Evolutionary conservation across 2,113 vertebrate species (phyloP).

Genomic region (Caloenas nicobarica): DNA sequence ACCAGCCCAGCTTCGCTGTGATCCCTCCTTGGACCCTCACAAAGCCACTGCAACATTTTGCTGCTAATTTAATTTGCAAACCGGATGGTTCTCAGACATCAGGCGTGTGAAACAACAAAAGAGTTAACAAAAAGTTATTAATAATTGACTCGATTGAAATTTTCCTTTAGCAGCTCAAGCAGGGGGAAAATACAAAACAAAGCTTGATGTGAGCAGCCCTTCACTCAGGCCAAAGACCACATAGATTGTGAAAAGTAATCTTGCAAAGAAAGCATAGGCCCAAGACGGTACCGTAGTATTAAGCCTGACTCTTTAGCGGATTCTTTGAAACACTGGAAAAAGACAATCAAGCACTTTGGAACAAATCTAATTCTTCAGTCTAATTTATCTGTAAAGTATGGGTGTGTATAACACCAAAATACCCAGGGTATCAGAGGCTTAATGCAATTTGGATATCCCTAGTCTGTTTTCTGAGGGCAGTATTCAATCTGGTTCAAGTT

Average conservation of each 20-base stretch:
- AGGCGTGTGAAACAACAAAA: background rate
- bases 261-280: background rate
- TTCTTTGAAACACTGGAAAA: background rate
- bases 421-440: background rate
- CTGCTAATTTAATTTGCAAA: background rate
- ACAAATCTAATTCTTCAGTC: background rate
- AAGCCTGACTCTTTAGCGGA: background rate
- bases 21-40: background rate
- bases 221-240: background rate
- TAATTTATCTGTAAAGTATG: background rate
- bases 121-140: background rate
- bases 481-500: background rate
- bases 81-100: background rate
- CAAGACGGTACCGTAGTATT: background rate
- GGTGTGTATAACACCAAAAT: background rate
- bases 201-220: background rate
- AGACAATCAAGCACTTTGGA: background rate
- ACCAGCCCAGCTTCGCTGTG: background rate
- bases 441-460: background rate
- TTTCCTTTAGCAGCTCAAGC: background rate
- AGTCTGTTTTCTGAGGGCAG: background rate
- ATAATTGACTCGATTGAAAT: background rate
- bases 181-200: background rate
- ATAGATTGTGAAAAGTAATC: background rate
- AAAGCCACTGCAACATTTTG: background rate